phyloP scores from a whole-genome alignment of 2,113 vertebrate species.

The Myotis davidii region DNA sequence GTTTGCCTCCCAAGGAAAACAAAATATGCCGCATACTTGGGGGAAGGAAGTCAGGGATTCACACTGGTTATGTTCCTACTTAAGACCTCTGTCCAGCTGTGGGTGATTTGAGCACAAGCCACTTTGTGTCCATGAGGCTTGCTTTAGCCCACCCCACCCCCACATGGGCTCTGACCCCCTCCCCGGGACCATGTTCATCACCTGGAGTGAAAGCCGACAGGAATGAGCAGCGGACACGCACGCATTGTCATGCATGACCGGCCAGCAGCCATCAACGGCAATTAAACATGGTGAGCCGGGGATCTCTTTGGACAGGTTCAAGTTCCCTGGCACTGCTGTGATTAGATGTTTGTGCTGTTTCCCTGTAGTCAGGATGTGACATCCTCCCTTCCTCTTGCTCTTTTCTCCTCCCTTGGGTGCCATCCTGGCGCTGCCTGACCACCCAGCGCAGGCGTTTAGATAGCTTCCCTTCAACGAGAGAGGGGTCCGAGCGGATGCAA shows the following conservation, averaged over 20 bases:
- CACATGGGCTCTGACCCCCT: slow-evolving; percentile 31
- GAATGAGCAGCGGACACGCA: slow-evolving; percentile 84
- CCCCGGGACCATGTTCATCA: slow-evolving; percentile 81
- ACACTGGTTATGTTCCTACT: slow-evolving; percentile 47
- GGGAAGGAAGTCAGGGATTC: background rate
- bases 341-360: slow-evolving; percentile 88
- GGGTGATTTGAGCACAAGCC: slow-evolving; percentile 64
- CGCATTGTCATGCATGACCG: slow-evolving; percentile 88
- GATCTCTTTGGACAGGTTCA: slow-evolving; percentile 92
- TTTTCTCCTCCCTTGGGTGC: slow-evolving; percentile 82
- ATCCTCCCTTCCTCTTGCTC: slow-evolving; percentile 86
- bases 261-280: slow-evolving; percentile 90
- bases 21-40: background rate
- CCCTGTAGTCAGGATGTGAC: slow-evolving; percentile 88
- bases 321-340: slow-evolving; percentile 89
- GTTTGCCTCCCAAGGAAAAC: slow-evolving; percentile 11
- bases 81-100: background rate
- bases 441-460: background rate
- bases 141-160: background rate
- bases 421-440: slow-evolving; percentile 41
- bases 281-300: slow-evolving; percentile 86
- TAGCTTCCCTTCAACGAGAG: slow-evolving; percentile 54
- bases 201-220: slow-evolving; percentile 92
- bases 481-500: background rate
- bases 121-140: slow-evolving; percentile 73